These are phyloP conservation scores for Dolichallabes microphthalmus DNA, from an alignment of 2,113 vertebrate genomes.

Conservation along the genomic window DNA sequence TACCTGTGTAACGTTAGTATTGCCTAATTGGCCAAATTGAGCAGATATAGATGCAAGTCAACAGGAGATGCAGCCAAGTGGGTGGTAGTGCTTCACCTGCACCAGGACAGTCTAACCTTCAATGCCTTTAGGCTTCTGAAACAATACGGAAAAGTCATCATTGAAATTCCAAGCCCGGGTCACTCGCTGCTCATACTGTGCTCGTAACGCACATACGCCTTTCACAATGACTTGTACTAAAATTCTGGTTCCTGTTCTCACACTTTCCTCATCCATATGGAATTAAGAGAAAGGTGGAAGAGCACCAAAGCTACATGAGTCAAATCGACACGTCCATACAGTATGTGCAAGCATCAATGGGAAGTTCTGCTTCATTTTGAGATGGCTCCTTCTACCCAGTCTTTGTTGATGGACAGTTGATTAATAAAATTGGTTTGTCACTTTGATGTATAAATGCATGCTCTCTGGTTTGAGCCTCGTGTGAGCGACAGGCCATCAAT, in stretches of 20 bases:
- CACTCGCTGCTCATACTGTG: too few relatives aligned
- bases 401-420: conserved; percentile 51
- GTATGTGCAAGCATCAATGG: conserved; percentile 18
- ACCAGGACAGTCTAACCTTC: neutral
- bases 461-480: conserved; percentile 45
- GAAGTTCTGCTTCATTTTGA: conserved; percentile 29
- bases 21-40: conserved; percentile 63
- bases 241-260: conserved; percentile 17
- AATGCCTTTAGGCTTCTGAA: neutral
- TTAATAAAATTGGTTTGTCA: conserved; percentile 60
- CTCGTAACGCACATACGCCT: too few relatives aligned
- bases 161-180: neutral
- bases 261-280: conserved; percentile 14
- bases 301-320: conserved; percentile 10
- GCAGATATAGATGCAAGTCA: conserved; percentile 34
- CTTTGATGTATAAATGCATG: conserved; percentile 70
- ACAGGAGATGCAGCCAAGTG: neutral
- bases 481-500: conserved; percentile 57
- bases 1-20: conserved; percentile 55
- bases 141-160: neutral
- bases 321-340: conserved; percentile 38
- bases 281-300: conserved; percentile 31
- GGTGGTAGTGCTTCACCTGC: neutral
- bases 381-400: conserved; percentile 45
- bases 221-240: too few relatives aligned